A percentile compares a stretch with the other conserved stretches of the same genome.
Conservation (phyloP, 2,888 invertebrate species). For the Bibio marci region DNA sequence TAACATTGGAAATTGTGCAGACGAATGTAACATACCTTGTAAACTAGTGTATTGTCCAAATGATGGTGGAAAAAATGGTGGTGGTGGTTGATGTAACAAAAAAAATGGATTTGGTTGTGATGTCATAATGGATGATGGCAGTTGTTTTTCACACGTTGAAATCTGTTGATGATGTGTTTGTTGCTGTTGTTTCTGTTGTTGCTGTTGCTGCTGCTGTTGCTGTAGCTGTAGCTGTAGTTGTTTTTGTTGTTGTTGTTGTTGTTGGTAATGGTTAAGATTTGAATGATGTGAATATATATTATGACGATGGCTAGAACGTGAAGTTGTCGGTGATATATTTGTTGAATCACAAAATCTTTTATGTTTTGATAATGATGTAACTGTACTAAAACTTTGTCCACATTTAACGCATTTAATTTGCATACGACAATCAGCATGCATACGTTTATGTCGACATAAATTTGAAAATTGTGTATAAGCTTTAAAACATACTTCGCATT, state of each 20-base stretch:
- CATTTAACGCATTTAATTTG: conserved; percentile 91
- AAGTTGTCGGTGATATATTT: conserved; percentile 19
- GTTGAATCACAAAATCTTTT: conserved; percentile 90
- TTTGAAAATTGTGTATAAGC: conserved; percentile 99
- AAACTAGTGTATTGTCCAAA: conserved; percentile 42
- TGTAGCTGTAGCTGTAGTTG: conserved; percentile 24
- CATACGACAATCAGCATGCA: conserved; percentile 92
- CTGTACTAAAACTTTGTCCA: conserved; percentile 80
- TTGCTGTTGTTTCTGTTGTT: conserved; percentile 9
- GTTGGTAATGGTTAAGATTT: conserved; percentile 14
- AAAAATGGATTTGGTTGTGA: conserved; percentile 46
- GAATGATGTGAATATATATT: conserved; percentile 5
- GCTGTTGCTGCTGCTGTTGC: conserved; percentile 18
- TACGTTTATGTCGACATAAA: conserved; percentile 96
- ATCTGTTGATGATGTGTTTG: conserved; percentile 6
- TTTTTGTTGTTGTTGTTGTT: conserved; percentile 21
- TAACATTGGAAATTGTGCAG: conserved; percentile 35
- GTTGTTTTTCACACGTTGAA: conserved; percentile 17
- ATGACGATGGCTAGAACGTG: too few species aligned
- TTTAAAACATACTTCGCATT: conserved; percentile 93
- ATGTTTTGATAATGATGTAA: conserved; percentile 85
- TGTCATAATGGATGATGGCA: conserved; percentile 25
- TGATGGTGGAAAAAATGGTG: conserved; percentile 45
- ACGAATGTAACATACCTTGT: conserved; percentile 38
- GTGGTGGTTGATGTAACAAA: conserved; percentile 50